Conservation (phyloP, 2,888 invertebrate species). For the Luperina testacea region DNA sequence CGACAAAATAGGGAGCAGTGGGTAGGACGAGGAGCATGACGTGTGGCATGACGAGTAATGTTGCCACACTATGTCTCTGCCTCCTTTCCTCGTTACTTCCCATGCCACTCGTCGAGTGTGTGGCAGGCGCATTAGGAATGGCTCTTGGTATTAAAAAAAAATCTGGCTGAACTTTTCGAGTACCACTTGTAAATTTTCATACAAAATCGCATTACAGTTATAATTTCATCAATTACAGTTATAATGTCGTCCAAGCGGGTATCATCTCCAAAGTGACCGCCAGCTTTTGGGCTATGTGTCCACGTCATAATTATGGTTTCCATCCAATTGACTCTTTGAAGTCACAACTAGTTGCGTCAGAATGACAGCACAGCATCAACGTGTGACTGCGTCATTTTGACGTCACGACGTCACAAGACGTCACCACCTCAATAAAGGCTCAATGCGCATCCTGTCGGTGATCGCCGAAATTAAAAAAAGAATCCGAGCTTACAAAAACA, state of each 20-base stretch:
- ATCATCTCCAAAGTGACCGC: neutral
- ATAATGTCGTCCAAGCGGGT: neutral
- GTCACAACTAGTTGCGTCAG: conserved; percentile 3
- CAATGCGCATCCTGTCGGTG: neutral
- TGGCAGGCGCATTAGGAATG: too few species aligned
- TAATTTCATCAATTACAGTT: neutral
- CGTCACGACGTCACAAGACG: conserved; percentile 31
- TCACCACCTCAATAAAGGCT: conserved; percentile 45
- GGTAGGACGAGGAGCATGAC: too few species aligned
- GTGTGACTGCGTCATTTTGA: conserved; percentile 21
- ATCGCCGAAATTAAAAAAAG: conserved; percentile 18
- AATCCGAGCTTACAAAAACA: conserved; percentile 27
- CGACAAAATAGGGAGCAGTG: too few species aligned
- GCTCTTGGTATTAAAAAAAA: neutral
- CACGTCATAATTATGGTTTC: conserved; percentile 28
- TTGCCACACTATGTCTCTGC: too few species aligned
- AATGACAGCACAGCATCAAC: conserved; percentile 27
- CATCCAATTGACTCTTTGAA: conserved; percentile 25
- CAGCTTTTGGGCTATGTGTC: conserved; percentile 31
- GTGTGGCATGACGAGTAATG: too few species aligned
- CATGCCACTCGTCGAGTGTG: too few species aligned
- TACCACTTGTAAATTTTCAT: neutral
- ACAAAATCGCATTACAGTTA: neutral
- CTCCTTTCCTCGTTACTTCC: too few species aligned
- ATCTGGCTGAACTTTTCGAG: neutral